Conservation (phyloP, 2,113 vertebrate genomes). For the Anolis carolinensis region DNA sequence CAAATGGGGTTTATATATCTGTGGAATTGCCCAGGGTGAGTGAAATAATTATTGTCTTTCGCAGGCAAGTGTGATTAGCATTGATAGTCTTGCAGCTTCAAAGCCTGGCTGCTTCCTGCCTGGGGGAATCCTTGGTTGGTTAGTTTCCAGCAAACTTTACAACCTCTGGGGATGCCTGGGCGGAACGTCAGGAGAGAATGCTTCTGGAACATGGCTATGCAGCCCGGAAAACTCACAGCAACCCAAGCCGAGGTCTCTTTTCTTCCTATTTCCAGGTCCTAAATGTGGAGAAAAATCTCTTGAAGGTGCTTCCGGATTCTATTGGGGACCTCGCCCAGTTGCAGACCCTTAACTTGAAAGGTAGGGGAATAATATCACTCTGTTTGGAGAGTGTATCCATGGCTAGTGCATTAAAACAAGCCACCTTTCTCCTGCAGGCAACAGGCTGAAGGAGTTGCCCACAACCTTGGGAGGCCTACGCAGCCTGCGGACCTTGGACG, state of each 20-base stretch:
- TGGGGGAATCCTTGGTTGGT: too few species aligned
- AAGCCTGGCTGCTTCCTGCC: too few species aligned
- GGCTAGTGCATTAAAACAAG: neutral
- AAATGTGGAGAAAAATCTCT: constrained; percentile 88
- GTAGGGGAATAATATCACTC: constrained; percentile 63
- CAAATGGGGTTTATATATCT: too few species aligned
- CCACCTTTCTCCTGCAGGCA: constrained; percentile 72
- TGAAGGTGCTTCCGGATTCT: constrained; percentile 85
- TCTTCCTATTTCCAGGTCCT: constrained; percentile 81
- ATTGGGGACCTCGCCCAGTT: constrained; percentile 84
- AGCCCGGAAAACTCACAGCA: too few species aligned
- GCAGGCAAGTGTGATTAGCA: too few species aligned
- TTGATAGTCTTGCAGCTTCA: too few species aligned
- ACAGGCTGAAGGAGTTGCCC: constrained; percentile 84
- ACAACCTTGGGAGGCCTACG: constrained; percentile 73
- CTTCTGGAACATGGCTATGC: too few species aligned
- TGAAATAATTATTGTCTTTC: too few species aligned
- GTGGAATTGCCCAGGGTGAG: too few species aligned
- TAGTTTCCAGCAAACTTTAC: too few species aligned
- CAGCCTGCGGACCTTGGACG: constrained; percentile 84
- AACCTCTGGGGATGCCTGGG: too few species aligned
- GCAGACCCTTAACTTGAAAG: constrained; percentile 90
- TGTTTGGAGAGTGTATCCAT: fast-evolving
- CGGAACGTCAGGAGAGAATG: too few species aligned
- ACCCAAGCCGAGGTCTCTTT: neutral